Evolutionary conservation across 2,888 invertebrate genomes (phyloP), one percentile per base, ranked within the genome.

Genomic region (Acrobasis repandana): DNA sequence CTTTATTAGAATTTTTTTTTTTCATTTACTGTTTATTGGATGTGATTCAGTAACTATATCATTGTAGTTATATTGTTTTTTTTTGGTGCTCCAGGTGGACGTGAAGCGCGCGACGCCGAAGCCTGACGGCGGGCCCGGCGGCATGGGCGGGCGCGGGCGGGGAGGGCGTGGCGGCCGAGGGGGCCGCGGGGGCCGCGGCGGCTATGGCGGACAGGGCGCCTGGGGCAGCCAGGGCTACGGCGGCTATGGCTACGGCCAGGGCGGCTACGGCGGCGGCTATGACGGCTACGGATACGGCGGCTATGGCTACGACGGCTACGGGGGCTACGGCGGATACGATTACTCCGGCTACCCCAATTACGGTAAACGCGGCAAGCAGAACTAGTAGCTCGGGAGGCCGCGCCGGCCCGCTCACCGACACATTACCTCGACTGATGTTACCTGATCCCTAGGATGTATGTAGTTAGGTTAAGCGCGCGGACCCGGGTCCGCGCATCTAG

Each of bases 31-130:
- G 6, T 10, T 6, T 10, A 38, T 8, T 4, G 9, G 38, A 11
- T 11, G 14, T 38, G n/a, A 43, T n/a, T 43, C n/a, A 1, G 3
- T 1, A 11, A 11, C 11, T 38, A 1, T 11, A 10, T 38, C 38
- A 11, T 38, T 14, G 11, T 10, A 14, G 4, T 38, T 14, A 38
- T 1, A 11, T 11, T 38, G 38, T 38, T 10, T 10, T 38, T 38
- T 10, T 2, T 14, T 38, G 14, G 14, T 38, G 14, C 16, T 73
- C 57, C 80, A 96, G 96, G 97, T 98, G 63, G 98, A 98, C 88
- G 98, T 98, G 47, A 98, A 98, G 91, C 96, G 97, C 81, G 98
- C 98, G 54, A 98, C 98, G 60, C 98, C 98, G 11, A 97, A 97
- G 86, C 96, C 96, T 2, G 97, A 97, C 73, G 94, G 95, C 73